Base-by-base conservation (phyloP, 2,888 invertebrate genomes). In the Drosophila nr. perissopoda region DNA sequence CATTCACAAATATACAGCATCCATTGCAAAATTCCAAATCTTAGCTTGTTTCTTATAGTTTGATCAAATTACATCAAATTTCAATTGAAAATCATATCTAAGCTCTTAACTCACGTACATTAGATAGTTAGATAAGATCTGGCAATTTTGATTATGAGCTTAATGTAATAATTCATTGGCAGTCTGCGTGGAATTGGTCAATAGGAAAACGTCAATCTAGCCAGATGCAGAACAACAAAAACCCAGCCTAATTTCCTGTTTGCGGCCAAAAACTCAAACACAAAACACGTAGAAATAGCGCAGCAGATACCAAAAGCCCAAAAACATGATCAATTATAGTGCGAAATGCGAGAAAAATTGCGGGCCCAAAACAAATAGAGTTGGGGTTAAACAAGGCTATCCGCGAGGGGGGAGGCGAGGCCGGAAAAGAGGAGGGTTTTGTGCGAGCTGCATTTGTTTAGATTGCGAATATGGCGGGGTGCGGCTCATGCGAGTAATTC, bases 321-420 rank as follows among this genome's bases (percentile, higher is more conserved):
- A 81, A 76, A 83, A 88, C 88, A 89, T 84, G 90, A 84, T 84
- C 84, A 89, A 84, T 84, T 84, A 88, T 83, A 65, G 86, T 82
- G 84, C 88, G 83, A 84, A 88, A 76, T 61, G 70, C 76, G 60
- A 71, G 74, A 76, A 79, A 89, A 70, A 76, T 72, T 65, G 76
- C 64, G 58, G 56, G 70, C 70, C 46, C 62, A 27, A 89, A 87
- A 80, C 67, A 88, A 76, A 83, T 65, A 66, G 13, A 59, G 51
- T 34, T 61, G 38, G 21, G 27, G 36, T 21, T n/a, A n/a, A 34
- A 36, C 3, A 21, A 29, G 11, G 11, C 13, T 49, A 46, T 25
- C 1, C 25, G 2, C 10, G 18, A 18, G 29, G 4, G 11, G 4
- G 27, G 11, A 25, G 29, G 33, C 7, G 6, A 2, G 46, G 7